phyloP scores from a whole-genome alignment of 2,113 vertebrate genomes.

The Cyprinodon brontotheroides region DNA sequence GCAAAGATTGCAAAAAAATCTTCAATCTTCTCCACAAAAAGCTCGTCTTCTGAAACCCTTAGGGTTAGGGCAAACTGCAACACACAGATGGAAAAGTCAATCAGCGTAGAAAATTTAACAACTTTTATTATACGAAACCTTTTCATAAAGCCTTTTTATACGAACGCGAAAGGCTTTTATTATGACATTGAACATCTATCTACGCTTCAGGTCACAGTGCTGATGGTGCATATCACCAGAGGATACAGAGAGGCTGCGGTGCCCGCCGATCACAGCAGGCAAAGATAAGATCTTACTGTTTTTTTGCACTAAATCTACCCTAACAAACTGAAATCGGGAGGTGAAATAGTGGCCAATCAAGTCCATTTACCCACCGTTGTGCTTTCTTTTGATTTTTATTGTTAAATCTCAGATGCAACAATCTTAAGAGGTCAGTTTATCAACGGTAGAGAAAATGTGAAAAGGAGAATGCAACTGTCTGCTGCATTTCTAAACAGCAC shows the following conservation, averaged over 20 bases:
- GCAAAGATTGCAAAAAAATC: conserved; percentile 34
- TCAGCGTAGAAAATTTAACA: neutral
- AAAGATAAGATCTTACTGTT: neutral
- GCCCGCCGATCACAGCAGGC: neutral
- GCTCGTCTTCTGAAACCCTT: conserved; percentile 30
- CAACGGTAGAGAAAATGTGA: neutral
- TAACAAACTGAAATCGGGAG: neutral
- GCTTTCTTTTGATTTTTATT: conserved; percentile 19
- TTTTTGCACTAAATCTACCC: conserved; percentile 2
- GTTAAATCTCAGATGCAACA: conserved; percentile 37
- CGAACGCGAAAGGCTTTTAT: neutral
- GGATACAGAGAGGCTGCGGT: neutral
- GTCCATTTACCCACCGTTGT: conserved; percentile 26
- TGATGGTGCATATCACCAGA: neutral
- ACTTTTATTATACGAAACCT: neutral
- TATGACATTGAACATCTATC: neutral
- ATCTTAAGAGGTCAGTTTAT: conserved; percentile 33
- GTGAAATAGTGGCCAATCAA: conserved; percentile 30
- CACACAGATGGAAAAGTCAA: conserved; percentile 2
- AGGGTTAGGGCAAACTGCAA: conserved; percentile 43
- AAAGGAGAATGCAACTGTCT: conserved; percentile 1
- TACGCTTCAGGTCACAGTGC: neutral
- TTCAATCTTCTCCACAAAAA: conserved; percentile 44
- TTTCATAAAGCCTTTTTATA: neutral
- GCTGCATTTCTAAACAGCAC: neutral